Evolutionary conservation across 2,113 vertebrate genomes (phyloP), one percentile per base, ranked within the genome.

Genomic region (Todiramphus saurophagus): DNA sequence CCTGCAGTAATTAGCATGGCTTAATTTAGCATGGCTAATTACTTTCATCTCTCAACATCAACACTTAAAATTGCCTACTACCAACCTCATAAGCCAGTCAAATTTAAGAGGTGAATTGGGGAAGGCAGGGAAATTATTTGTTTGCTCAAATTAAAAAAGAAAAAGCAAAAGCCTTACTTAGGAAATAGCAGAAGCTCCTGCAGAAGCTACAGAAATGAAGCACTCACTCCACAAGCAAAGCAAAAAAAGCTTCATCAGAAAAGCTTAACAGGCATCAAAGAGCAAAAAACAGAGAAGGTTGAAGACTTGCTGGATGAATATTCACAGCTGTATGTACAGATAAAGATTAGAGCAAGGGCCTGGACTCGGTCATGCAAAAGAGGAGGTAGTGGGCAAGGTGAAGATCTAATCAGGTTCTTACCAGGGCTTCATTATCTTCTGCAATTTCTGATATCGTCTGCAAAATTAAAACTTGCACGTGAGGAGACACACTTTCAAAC

Each of bases 341-440:
- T 4, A 93, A 83, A 96, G 92, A 81, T 94, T 96, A 97, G 96
- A 59, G 14, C 89, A 76, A 84, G 79, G 92, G 87, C 96, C 89
- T 94, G 83, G 91, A 98, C 96, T 97, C 94, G 97, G 93, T 98
- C 98, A 99, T 99, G 99, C 98, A 99, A 97, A 98, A 98, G 90
- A 98, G 96, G 96, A 98, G 97, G 85, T 97, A 98, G 96, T 92
- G 95, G 97, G 80, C 89, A 93, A 94, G 77, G 90, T 86, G 86
- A 97, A 97, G 93, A 97, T 97, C 97, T 97, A 74, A 97, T 95
- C 43, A 84, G 53, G 94, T 96, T 98, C 99, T 99, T 99, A 99
- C 99, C 99, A 99, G 97, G 99, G 99, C 98, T 99, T 99, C 99
- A 99, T 99, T 97, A 99, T 99, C 99, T 99, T 99, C 99, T 99